Conservation (phyloP, 2,113 vertebrate species). For the Cheilinus undulatus region DNA sequence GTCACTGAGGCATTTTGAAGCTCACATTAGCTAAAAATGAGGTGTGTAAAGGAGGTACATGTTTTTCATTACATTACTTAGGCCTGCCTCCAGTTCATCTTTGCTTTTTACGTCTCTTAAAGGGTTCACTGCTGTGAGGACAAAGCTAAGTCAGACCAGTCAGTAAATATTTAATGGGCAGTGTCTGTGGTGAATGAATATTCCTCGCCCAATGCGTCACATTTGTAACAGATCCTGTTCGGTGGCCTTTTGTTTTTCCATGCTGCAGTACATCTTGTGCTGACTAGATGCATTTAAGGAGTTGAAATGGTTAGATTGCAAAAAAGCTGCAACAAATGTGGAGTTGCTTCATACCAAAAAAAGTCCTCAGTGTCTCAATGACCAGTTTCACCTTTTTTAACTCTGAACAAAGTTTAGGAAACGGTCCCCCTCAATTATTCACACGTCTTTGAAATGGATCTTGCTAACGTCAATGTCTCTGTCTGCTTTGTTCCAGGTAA, state of each 20-base stretch:
- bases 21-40: not conserved
- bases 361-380: not conserved
- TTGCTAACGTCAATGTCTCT: slow-evolving; percentile 12
- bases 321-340: not conserved
- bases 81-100: not conserved
- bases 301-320: not conserved
- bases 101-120: not conserved
- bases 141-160: slow-evolving; percentile 22
- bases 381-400: not conserved
- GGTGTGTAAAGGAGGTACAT: not conserved
- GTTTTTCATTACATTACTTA: not conserved
- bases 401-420: not conserved
- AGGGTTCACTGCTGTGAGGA: slow-evolving; percentile 6
- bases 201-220: slow-evolving; percentile 56
- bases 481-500: slow-evolving; percentile 55
- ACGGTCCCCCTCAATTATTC: not conserved
- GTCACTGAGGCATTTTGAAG: slow-evolving; percentile 21
- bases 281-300: slow-evolving; percentile 5
- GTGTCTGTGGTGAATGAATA: slow-evolving; percentile 49
- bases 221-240: slow-evolving; percentile 58
- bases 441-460: not conserved
- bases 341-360: not conserved
- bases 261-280: slow-evolving; percentile 9
- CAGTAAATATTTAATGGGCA: slow-evolving; percentile 73
- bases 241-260: slow-evolving; percentile 35